Evolutionary conservation across 2,113 vertebrate genomes (phyloP).

Genomic region (Stomatorhinus ivindoensis): DNA sequence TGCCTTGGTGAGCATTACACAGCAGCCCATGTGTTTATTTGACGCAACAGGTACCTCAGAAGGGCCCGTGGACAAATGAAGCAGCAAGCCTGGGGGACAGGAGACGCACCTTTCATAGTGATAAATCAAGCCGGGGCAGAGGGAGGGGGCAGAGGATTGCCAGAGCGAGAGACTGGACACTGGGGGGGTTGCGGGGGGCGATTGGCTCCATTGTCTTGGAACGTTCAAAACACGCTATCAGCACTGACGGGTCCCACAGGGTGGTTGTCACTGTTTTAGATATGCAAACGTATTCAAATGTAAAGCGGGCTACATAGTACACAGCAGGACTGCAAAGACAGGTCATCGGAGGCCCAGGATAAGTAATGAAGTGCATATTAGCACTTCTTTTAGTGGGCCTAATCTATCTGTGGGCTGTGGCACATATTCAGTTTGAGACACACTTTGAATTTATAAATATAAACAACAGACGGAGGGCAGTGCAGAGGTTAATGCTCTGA

Average conservation of each 20-base stretch:
- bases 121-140: neutral
- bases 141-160: neutral
- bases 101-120: neutral
- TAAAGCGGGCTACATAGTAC: neutral
- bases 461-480: neutral
- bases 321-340: too few relatives aligned
- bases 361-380: neutral
- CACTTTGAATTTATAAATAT: neutral
- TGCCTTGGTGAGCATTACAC: neutral
- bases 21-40: neutral
- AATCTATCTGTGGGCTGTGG: neutral
- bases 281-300: neutral
- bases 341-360: neutral
- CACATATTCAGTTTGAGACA: neutral
- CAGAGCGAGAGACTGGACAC: neutral
- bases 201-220: neutral
- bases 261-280: neutral
- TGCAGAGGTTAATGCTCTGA: neutral
- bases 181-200: neutral
- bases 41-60: neutral
- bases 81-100: neutral
- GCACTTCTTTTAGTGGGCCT: neutral
- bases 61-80: neutral
- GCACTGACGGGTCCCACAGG: neutral
- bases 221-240: neutral